These are phyloP conservation scores for Phoxinus dragarum DNA, from an alignment of 2,797 vertebrate genomes.

Conservation along the genomic window DNA sequence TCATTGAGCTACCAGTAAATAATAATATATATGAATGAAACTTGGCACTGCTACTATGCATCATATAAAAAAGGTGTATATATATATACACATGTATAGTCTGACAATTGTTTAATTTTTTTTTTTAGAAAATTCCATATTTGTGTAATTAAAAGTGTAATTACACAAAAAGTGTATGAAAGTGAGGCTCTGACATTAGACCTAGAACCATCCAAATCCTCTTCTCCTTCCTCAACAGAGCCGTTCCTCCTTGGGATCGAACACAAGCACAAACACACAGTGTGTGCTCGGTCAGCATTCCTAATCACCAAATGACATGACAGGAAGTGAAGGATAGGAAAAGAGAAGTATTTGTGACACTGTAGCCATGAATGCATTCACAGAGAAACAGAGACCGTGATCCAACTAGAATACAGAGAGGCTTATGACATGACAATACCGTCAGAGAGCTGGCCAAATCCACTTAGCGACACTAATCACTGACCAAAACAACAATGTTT, in stretches of 20 bases:
- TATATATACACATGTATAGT: no score
- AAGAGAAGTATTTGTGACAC: slow-evolving; percentile 35
- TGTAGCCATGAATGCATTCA: slow-evolving; percentile 26
- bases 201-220: neutral
- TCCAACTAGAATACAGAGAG: slow-evolving; percentile 50
- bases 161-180: neutral
- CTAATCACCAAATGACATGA: neutral
- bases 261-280: neutral
- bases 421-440: slow-evolving; percentile 40
- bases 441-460: slow-evolving; percentile 37
- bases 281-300: slow-evolving; percentile 35
- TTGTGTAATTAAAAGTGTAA: neutral
- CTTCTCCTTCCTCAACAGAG: neutral
- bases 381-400: slow-evolving; percentile 19
- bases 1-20: no score
- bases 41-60: no score
- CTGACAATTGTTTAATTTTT: no score
- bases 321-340: slow-evolving; percentile 51
- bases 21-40: no score
- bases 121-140: neutral
- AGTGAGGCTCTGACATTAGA: neutral
- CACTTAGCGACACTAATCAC: slow-evolving; percentile 27
- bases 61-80: no score
- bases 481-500: slow-evolving; percentile 18
- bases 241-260: neutral